Evolutionary conservation across 2,888 invertebrate species (phyloP).

Genomic region (Digitonthophagus gazella): DNA sequence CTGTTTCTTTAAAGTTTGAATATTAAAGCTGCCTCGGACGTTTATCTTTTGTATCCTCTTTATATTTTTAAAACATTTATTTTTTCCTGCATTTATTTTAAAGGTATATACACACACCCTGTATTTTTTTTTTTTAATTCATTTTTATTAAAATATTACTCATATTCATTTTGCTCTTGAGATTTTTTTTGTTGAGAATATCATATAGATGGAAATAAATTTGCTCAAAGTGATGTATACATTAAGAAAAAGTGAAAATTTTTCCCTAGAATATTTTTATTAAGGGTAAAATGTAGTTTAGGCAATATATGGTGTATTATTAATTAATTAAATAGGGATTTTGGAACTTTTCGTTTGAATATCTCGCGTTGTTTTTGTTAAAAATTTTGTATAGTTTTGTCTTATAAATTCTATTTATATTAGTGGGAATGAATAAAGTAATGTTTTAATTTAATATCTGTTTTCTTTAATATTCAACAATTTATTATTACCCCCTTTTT

Average conservation of each 20-base stretch:
- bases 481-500: background rate
- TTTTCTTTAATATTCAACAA: background rate
- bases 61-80: slow-evolving; percentile 8
- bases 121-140: background rate
- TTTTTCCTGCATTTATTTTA: slow-evolving; percentile 19
- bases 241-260: background rate
- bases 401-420: slow-evolving; percentile 4
- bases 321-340: background rate
- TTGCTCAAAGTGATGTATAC: background rate
- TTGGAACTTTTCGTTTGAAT: slow-evolving; percentile 2
- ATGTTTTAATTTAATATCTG: slow-evolving; percentile 8
- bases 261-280: slow-evolving; percentile 2
- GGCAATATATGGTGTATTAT: background rate
- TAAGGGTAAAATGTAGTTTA: background rate
- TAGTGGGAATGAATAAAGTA: slow-evolving; percentile 11
- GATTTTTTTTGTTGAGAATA: background rate
- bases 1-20: slow-evolving; percentile 19
- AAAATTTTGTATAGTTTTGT: background rate
- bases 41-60: too few species aligned
- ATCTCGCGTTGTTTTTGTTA: background rate
- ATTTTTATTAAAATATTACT: background rate
- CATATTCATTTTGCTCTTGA: background rate
- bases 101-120: background rate
- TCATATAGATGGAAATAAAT: background rate
- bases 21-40: slow-evolving; percentile 23